phyloP scores from a whole-genome alignment of 2,888 invertebrate species.

The Tipula helvola region DNA sequence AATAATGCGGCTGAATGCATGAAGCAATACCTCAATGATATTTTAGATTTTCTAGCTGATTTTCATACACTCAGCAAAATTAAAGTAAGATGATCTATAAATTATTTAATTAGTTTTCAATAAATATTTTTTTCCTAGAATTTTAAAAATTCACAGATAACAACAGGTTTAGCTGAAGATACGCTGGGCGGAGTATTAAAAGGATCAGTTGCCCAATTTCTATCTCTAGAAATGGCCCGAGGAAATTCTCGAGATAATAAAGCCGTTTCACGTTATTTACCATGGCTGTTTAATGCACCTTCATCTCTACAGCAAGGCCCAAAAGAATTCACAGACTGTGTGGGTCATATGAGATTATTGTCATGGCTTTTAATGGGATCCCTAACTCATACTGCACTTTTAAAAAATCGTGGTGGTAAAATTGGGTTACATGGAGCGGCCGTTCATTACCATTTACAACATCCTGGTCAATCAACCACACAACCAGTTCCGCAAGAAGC shows the following conservation, averaged over 20 bases:
- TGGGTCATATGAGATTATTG: conserved; percentile 82
- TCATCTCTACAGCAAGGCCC: conserved; percentile 73
- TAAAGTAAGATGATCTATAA: conserved; percentile 50
- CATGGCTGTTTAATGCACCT: conserved; percentile 80
- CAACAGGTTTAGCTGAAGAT: conserved; percentile 79
- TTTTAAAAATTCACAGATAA: conserved; percentile 50
- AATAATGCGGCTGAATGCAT: conserved; percentile 92
- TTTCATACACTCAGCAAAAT: conserved; percentile 93
- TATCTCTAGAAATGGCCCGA: conserved; percentile 86
- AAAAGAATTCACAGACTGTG: conserved; percentile 89
- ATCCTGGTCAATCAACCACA: conserved; percentile 37
- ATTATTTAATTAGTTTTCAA: neutral
- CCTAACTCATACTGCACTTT: conserved; percentile 73
- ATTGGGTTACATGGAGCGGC: conserved; percentile 21
- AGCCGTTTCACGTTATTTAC: conserved; percentile 67
- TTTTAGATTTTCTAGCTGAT: conserved; percentile 89
- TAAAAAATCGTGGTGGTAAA: conserved; percentile 22
- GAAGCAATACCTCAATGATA: conserved; percentile 81
- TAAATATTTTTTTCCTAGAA: conserved; percentile 37
- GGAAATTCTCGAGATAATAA: conserved; percentile 75
- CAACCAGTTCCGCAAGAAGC: conserved; percentile 93
- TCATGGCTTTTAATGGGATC: conserved; percentile 95
- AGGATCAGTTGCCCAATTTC: conserved; percentile 85
- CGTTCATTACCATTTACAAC: conserved; percentile 21
- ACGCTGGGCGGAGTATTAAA: conserved; percentile 93